phyloP scores from a whole-genome alignment of 2,113 vertebrate genomes.

The zebrafish (Danio rerio) region DNA sequence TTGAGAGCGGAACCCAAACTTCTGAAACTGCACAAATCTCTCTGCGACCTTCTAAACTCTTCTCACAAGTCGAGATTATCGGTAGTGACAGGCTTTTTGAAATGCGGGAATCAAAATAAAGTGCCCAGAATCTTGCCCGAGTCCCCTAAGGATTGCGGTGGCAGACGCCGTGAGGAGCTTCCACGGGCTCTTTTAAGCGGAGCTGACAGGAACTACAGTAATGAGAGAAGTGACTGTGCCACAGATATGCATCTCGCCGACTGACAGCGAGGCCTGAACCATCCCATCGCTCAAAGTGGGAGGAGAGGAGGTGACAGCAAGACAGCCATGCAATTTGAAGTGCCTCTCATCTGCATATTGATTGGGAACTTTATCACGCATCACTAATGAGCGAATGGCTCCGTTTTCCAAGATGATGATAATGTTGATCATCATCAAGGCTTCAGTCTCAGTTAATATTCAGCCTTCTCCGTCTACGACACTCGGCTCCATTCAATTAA shows the following conservation, averaged over 20 bases:
- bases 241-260: conserved; percentile 32
- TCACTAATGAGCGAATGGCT: conserved; percentile 70
- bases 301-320: conserved; percentile 49
- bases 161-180: conserved; percentile 37
- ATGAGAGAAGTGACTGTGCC: conserved; percentile 40
- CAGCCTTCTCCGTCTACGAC: conserved; percentile 62
- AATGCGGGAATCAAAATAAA: conserved; percentile 37
- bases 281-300: conserved; percentile 29
- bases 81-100: conserved; percentile 38
- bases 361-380: conserved; percentile 77
- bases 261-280: conserved; percentile 22
- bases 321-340: conserved; percentile 68
- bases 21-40: conserved; percentile 23
- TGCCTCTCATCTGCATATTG: conserved; percentile 76
- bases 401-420: conserved; percentile 63
- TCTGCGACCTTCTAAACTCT: background rate
- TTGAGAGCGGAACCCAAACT: background rate
- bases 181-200: conserved; percentile 16
- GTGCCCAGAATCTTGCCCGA: conserved; percentile 17
- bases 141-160: conserved; percentile 36
- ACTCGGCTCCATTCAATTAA: conserved; percentile 63
- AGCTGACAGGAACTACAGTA: conserved; percentile 47
- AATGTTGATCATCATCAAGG: conserved; percentile 72
- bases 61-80: conserved; percentile 24
- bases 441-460: conserved; percentile 64